phyloP scores from a whole-genome alignment of 2,888 invertebrate genomes.

The Eumacrocentrus americanus region DNA sequence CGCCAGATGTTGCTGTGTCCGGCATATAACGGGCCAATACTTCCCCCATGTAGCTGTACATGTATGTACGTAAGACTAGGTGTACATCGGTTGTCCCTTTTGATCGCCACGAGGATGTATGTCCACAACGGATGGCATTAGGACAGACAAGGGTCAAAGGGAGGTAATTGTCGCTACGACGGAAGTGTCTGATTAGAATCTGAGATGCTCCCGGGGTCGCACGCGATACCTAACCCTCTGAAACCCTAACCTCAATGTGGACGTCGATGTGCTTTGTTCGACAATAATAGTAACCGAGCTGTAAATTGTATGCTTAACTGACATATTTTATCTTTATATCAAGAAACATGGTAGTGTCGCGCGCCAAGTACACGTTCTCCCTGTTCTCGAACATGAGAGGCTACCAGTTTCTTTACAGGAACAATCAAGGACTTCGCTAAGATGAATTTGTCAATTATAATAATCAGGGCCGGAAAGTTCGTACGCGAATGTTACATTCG shows the following conservation, averaged over 20 bases:
- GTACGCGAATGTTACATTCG: no score
- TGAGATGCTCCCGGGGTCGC: slow-evolving; percentile 53
- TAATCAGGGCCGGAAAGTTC: no score
- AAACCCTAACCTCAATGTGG: not conserved
- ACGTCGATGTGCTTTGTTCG: not conserved
- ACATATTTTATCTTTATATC: no score
- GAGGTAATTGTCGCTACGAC: slow-evolving; percentile 54
- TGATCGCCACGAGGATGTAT: slow-evolving; percentile 17
- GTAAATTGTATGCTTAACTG: no score
- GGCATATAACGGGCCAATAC: slow-evolving; percentile 44
- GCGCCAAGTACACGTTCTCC: no score
- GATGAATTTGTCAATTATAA: no score
- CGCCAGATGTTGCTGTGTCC: slow-evolving; percentile 51
- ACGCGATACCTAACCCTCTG: slow-evolving; percentile 42
- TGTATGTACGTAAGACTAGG: slow-evolving; percentile 1
- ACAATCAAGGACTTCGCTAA: no score
- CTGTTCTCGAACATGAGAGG: no score
- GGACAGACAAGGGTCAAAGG: slow-evolving; percentile 29
- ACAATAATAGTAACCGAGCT: not conserved
- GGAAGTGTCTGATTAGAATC: slow-evolving; percentile 60
- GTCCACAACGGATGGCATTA: slow-evolving; percentile 35
- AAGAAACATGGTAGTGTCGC: no score
- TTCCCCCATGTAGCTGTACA: slow-evolving; percentile 30
- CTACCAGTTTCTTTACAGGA: no score
- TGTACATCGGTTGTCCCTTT: slow-evolving; percentile 19